These are phyloP conservation scores for Brachionus sp. DNA, from an alignment of 1,140 invertebrate species.

Conservation along the genomic window DNA sequence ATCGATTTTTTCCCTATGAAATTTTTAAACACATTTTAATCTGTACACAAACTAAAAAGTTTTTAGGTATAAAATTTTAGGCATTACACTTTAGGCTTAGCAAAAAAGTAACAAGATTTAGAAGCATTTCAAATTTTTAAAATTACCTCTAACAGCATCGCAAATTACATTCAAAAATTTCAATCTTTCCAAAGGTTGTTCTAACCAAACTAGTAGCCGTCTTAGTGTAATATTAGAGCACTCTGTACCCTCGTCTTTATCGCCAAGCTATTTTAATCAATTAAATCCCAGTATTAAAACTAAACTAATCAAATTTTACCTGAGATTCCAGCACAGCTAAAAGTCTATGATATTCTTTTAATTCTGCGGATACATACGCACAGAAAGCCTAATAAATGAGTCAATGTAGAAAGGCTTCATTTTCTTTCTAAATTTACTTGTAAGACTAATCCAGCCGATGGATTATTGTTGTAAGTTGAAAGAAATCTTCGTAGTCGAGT, in stretches of 20 bases:
- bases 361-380: slow-evolving; percentile 74
- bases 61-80: neutral
- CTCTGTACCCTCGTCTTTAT: slow-evolving; percentile 47
- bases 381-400: slow-evolving; percentile 67
- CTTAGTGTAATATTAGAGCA: slow-evolving; percentile 68
- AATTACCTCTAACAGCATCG: slow-evolving; percentile 66
- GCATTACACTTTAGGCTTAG: neutral
- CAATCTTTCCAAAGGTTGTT: slow-evolving; percentile 72
- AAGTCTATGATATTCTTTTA: slow-evolving; percentile 80
- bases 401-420: neutral
- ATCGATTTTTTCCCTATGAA: no score
- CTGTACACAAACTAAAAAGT: neutral
- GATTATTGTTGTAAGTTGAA: slow-evolving; percentile 60
- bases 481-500: slow-evolving; percentile 71
- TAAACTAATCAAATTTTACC: slow-evolving; percentile 58
- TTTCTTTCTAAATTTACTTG: slow-evolving; percentile 60
- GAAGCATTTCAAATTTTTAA: neutral
- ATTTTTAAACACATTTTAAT: no score
- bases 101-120: neutral
- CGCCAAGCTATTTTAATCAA: slow-evolving; percentile 6
- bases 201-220: slow-evolving; percentile 73
- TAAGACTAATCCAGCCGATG: slow-evolving; percentile 69
- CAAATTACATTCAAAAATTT: slow-evolving; percentile 76
- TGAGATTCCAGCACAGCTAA: slow-evolving; percentile 80
- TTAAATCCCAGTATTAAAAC: neutral